A percentile compares a stretch with the other conserved stretches of the same genome.
These are phyloP conservation scores for Tachina fera DNA, from an alignment of 2,888 invertebrate genomes.

Conservation along the genomic window DNA sequence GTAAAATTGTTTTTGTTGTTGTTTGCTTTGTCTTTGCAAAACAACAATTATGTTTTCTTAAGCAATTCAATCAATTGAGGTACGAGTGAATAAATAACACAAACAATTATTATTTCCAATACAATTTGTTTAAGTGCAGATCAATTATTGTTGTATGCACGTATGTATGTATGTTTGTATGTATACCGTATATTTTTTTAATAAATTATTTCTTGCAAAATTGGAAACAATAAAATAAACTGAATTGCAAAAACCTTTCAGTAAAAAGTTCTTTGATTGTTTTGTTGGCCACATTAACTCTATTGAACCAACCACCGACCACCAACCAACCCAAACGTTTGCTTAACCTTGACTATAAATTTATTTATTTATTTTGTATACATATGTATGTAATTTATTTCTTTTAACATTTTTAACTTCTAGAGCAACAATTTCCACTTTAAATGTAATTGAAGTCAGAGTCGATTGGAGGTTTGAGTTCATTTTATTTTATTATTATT, in stretches of 20 bases:
- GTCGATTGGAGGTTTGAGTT: slow-evolving; percentile 21
- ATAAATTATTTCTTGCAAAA: slow-evolving; percentile 49
- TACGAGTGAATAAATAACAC: slow-evolving; percentile 9
- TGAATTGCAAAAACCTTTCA: slow-evolving; percentile 27
- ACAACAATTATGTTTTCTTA: slow-evolving; percentile 54
- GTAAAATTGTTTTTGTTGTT: neutral
- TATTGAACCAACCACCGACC: slow-evolving; percentile 16
- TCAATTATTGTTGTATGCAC: slow-evolving; percentile 43
- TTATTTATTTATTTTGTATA: slow-evolving; percentile 38
- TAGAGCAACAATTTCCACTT: slow-evolving; percentile 56
- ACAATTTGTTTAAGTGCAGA: slow-evolving; percentile 58
- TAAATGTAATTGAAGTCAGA: slow-evolving; percentile 44
- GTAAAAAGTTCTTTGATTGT: slow-evolving; percentile 45
- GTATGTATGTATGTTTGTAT: neutral
- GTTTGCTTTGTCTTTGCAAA: neutral
- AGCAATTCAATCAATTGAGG: slow-evolving; percentile 64
- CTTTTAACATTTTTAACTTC: slow-evolving; percentile 52
- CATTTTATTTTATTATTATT: slow-evolving; percentile 19
- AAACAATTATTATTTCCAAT: slow-evolving; percentile 29
- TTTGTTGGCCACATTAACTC: slow-evolving; percentile 26
- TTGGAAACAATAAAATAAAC: slow-evolving; percentile 10
- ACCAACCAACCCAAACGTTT: slow-evolving; percentile 6
- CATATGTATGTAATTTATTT: neutral
- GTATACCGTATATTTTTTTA: neutral
- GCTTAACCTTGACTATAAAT: slow-evolving; percentile 64